These are phyloP conservation scores for Anolis apletophallus DNA, from an alignment of 2,797 vertebrate species.

Conservation along the genomic window DNA sequence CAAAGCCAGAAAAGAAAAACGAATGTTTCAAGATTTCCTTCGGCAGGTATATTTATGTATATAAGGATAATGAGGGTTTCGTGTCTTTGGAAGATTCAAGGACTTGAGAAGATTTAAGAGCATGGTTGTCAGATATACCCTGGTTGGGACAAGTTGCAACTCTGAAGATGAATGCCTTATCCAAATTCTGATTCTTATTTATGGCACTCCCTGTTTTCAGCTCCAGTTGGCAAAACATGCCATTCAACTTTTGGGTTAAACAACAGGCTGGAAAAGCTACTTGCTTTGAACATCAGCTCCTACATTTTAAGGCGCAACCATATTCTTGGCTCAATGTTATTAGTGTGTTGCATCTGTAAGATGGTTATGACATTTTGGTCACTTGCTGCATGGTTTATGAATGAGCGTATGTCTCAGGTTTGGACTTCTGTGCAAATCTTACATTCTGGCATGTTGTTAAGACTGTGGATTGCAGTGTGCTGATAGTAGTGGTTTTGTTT, in stretches of 20 bases:
- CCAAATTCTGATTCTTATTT: slow-evolving; percentile 8
- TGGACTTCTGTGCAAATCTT: no score
- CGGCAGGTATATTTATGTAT: not conserved
- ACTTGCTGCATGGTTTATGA: no score
- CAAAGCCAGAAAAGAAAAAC: not conserved
- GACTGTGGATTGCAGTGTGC: no score
- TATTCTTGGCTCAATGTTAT: no score
- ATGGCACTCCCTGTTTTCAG: not conserved
- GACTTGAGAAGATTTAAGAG: not conserved
- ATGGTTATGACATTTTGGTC: no score
- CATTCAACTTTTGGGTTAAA: not conserved
- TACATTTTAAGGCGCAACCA: no score
- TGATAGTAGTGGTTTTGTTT: no score
- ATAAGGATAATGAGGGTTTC: not conserved
- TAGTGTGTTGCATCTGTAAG: no score
- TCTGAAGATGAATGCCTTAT: not conserved
- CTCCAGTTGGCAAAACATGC: not conserved
- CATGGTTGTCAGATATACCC: not conserved
- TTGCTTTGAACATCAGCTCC: no score
- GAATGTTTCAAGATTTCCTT: not conserved
- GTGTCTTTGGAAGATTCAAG: not conserved
- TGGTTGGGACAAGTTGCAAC: not conserved
- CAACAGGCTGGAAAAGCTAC: no score
- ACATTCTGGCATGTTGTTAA: no score
- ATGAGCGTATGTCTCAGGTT: no score